Conservation (phyloP, 1,140 invertebrate genomes). For the Brachionus calyciflorus region DNA sequence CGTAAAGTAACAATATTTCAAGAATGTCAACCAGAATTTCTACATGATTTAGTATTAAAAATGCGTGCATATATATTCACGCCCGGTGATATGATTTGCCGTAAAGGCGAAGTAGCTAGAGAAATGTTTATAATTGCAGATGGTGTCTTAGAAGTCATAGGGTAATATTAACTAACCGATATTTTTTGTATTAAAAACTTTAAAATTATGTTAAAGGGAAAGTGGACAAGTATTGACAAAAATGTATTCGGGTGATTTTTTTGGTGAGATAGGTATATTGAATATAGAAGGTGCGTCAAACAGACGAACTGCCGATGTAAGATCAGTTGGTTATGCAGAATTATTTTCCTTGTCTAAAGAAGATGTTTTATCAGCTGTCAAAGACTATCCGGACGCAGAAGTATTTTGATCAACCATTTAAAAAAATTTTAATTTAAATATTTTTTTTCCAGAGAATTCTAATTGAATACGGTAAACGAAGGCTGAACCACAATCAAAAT, state of each 20-base stretch:
- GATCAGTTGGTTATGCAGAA: slow-evolving; percentile 91
- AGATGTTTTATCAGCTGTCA: slow-evolving; percentile 87
- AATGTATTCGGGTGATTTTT: slow-evolving; percentile 95
- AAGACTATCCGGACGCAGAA: slow-evolving; percentile 92
- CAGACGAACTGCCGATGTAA: slow-evolving; percentile 88
- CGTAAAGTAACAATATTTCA: slow-evolving; percentile 88
- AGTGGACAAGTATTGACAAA: slow-evolving; percentile 84
- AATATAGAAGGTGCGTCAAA: slow-evolving; percentile 86
- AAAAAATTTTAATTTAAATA: background rate
- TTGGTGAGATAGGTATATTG: slow-evolving; percentile 93
- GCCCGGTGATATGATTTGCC: slow-evolving; percentile 89
- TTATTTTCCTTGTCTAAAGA: slow-evolving; percentile 90
- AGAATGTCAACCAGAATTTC: slow-evolving; percentile 93
- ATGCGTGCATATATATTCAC: slow-evolving; percentile 98
- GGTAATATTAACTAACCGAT: slow-evolving; percentile 57
- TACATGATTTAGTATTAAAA: slow-evolving; percentile 91
- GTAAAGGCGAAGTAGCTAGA: slow-evolving; percentile 86
- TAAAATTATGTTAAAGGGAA: slow-evolving; percentile 70
- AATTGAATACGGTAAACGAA: slow-evolving; percentile 32
- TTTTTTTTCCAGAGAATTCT: slow-evolving; percentile 9
- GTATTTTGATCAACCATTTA: slow-evolving; percentile 61
- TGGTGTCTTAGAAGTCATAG: slow-evolving; percentile 83
- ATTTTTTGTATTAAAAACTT: slow-evolving; percentile 3
- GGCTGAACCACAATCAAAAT: slow-evolving; percentile 42
- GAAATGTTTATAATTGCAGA: slow-evolving; percentile 99